phyloP scores from a whole-genome alignment of 23 tunicate genomes.

The Botrylloides violaceus region DNA sequence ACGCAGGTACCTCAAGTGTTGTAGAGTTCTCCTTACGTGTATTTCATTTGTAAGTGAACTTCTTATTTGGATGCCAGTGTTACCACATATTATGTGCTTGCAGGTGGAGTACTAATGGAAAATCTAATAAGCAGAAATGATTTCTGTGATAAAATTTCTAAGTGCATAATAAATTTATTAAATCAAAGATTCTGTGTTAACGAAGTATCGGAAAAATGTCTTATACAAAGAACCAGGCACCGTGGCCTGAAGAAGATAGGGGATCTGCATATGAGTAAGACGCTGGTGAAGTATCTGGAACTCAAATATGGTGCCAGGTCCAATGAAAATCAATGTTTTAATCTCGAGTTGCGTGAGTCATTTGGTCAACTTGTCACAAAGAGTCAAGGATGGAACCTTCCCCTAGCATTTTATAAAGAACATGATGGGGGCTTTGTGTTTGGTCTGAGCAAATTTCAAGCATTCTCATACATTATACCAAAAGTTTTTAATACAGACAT shows the following conservation, averaged over 20 bases:
- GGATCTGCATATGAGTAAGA: neutral
- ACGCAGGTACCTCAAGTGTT: no score
- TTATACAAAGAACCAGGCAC: slow-evolving; percentile 12
- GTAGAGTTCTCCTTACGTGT: no score
- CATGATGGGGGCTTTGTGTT: neutral
- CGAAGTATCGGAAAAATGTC: neutral
- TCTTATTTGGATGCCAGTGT: no score
- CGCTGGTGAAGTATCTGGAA: neutral
- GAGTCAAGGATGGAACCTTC: slow-evolving; percentile 7
- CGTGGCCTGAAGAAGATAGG: neutral
- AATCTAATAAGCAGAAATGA: neutral
- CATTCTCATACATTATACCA: neutral
- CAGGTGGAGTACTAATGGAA: no score
- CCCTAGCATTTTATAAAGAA: neutral
- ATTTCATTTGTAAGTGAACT: no score
- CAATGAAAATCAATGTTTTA: neutral
- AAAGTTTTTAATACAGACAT: neutral
- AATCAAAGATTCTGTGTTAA: neutral
- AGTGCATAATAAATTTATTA: neutral
- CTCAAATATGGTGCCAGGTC: neutral
- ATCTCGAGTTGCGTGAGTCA: neutral
- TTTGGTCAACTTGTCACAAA: neutral
- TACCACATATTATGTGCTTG: no score
- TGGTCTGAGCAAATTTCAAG: neutral
- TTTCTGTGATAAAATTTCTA: slow-evolving; percentile 1